Base-by-base conservation (phyloP, 2,888 invertebrate genomes). In the Amorpha juglandis region DNA sequence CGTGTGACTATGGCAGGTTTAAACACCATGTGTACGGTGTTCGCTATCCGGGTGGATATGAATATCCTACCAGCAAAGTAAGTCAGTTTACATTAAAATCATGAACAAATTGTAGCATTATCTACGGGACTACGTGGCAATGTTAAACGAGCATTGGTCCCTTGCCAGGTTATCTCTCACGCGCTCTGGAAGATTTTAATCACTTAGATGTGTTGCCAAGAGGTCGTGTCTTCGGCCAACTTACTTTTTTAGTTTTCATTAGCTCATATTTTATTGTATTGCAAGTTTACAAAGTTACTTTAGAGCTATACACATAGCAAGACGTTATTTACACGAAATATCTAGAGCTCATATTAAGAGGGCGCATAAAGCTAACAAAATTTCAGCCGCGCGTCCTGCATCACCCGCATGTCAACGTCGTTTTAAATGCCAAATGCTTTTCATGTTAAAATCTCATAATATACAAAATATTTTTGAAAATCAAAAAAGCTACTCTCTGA, bases 171-270 rank as follows among this genome's bases (percentile, higher is more conserved):
- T 78, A 80, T 77, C 75, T 76, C 74, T 76, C 69, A 76, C 65
- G 69, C 78, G 79, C 75, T 81, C 74, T 77, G 74, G 70, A 58
- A 81, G 82, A 83, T 84, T 83, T 82, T 83, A 82, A 84, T 83
- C 84, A 81, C 75, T 71, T 68, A 71, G 70, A 68, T 64, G 69
- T 69, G 75, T 73, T 84, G 83, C 83, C 83, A 84, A 83, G 75
- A 76, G 72, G 72, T 69, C 71, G 71, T 65, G 33, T 35, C 62
- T 51, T 35, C 50, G n/a, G 70, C 70, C 70, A 69, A 68, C 53
- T 64, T 50, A 14, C 19, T 63, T 45, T n/a, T 58, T 19, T 19
- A 42, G 42, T 42, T 58, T 58, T 58, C 65, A 65, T 65, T 65
- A 62, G 62, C 65, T 62, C n/a, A 33, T 21, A 62, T 27, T 19